These are phyloP conservation scores for Molothrus aeneus DNA, from an alignment of 2,797 vertebrate genomes.

Conservation along the genomic window DNA sequence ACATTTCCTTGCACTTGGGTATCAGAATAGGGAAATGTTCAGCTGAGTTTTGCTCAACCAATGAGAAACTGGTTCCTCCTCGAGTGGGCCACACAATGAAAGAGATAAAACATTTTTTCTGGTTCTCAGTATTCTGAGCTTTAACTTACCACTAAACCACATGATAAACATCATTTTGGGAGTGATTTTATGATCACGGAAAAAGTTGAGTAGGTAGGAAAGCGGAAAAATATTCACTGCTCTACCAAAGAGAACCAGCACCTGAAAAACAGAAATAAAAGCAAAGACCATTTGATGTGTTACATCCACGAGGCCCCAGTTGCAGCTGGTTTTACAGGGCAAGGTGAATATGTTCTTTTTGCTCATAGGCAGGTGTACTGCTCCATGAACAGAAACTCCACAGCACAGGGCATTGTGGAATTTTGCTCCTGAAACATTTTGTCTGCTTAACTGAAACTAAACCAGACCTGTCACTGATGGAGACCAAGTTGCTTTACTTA, in stretches of 20 bases:
- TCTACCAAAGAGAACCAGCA: constrained; percentile 92
- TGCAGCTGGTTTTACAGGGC: background rate
- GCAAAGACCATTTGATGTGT: background rate
- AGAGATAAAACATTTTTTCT: background rate
- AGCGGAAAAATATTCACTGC: constrained; percentile 97
- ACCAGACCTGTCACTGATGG: background rate
- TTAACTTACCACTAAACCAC: constrained; percentile 97
- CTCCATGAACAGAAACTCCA: background rate
- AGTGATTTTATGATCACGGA: constrained; percentile 97
- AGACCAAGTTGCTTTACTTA: background rate
- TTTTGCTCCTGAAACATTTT: background rate
- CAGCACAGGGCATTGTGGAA: background rate
- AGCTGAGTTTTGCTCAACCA: background rate
- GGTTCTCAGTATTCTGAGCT: background rate
- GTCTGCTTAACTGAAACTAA: background rate
- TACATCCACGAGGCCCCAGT: fast-evolving
- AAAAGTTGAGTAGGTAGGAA: constrained; percentile 95
- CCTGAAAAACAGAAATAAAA: constrained; percentile 75
- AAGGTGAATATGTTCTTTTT: background rate
- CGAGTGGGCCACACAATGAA: background rate
- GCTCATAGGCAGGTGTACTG: background rate
- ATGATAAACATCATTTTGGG: constrained; percentile 99
- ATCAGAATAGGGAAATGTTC: background rate
- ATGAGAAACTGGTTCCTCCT: background rate
- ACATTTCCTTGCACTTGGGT: background rate